Evolutionary conservation across 1,140 invertebrate genomes (phyloP).

Genomic region (Brachionus calyciflorus): DNA sequence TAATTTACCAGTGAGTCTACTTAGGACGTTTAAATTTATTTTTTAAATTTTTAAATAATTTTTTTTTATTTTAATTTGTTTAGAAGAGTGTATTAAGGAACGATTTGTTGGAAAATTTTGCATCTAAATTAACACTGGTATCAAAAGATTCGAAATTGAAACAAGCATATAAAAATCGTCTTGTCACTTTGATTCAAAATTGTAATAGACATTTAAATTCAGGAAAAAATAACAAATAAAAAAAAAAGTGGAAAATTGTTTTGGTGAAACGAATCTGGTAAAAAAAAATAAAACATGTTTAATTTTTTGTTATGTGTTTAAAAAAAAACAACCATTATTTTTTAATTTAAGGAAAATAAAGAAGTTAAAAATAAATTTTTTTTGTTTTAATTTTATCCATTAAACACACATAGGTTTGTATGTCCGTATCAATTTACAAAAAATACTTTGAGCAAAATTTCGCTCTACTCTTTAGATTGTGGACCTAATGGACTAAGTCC

Average conservation of each 20-base stretch:
- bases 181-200: slow-evolving; percentile 14
- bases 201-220: not conserved
- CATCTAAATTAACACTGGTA: not conserved
- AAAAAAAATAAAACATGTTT: slow-evolving; percentile 21
- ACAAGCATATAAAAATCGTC: slow-evolving; percentile 22
- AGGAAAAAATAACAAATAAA: not conserved
- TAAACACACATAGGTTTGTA: not conserved
- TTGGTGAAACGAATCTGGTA: too few species aligned
- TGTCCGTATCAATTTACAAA: not conserved
- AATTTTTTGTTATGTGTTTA: slow-evolving; percentile 8
- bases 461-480: too few species aligned
- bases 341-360: too few species aligned
- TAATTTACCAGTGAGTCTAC: not conserved
- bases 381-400: not conserved
- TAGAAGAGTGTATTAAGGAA: not conserved
- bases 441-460: not conserved
- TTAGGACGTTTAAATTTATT: too few species aligned
- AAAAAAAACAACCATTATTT: slow-evolving; percentile 26
- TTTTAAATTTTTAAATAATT: too few species aligned
- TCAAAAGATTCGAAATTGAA: slow-evolving; percentile 35
- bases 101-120: not conserved
- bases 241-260: too few species aligned
- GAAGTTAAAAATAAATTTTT: not conserved
- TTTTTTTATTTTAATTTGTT: not conserved
- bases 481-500: too few species aligned